Percentiles rank a stretch among this genome's conserved stretches.
Conservation (phyloP, 2,888 invertebrate species). For the Drosophila robusta region DNA sequence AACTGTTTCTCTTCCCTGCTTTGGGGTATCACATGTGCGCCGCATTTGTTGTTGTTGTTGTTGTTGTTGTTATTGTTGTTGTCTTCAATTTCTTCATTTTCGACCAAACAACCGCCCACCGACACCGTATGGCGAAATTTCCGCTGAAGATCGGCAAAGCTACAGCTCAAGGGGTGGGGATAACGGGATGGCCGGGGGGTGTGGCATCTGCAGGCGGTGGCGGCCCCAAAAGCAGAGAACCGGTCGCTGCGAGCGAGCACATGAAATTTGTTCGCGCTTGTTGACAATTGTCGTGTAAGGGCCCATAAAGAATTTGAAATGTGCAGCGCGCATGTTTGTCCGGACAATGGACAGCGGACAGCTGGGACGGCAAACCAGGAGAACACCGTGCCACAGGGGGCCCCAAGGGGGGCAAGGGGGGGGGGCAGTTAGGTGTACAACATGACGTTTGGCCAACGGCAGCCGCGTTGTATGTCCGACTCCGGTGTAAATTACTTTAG, state of each 20-base stretch:
- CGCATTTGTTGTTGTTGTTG: conserved; percentile 36
- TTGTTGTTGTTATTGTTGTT: conserved; percentile 41
- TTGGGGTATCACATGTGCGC: conserved; percentile 58
- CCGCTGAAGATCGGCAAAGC: conserved; percentile 39
- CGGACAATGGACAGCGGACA: conserved; percentile 36
- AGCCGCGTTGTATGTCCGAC: conserved; percentile 49
- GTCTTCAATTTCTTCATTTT: conserved; percentile 76
- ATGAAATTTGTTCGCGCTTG: conserved; percentile 76
- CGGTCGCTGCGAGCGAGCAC: conserved; percentile 51
- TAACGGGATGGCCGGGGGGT: not conserved
- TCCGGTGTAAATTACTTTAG: conserved; percentile 63
- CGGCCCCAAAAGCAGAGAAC: conserved; percentile 39
- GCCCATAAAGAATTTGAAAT: conserved; percentile 72
- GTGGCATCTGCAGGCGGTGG: not conserved
- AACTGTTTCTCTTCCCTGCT: not conserved
- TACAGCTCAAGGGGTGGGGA: not conserved
- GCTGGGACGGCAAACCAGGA: not conserved
- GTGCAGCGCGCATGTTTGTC: conserved; percentile 65
- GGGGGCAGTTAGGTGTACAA: conserved; percentile 46
- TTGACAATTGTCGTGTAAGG: conserved; percentile 78
- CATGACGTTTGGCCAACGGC: conserved; percentile 64
- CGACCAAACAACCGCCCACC: conserved; percentile 59
- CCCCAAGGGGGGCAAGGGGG: not conserved
- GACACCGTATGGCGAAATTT: conserved; percentile 62
- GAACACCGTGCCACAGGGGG: not conserved